Percentiles rank a stretch among this genome's conserved stretches.
Evolutionary conservation across 2,888 invertebrate genomes (phyloP).

Genomic region (Shargacucullia verbasci): DNA sequence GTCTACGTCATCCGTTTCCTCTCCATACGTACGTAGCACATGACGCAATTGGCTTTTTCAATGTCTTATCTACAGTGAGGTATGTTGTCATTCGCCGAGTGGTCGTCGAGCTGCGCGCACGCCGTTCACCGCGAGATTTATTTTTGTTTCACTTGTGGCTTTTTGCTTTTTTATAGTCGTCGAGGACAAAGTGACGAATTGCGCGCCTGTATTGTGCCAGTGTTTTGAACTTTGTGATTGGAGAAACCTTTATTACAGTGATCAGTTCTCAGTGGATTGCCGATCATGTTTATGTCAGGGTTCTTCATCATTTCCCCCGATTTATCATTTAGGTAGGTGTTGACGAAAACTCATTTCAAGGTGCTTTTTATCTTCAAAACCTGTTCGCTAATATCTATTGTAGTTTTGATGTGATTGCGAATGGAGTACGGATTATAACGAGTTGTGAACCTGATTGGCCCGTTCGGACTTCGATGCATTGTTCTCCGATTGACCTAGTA

Average conservation of each 20-base stretch:
- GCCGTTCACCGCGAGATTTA: constrained; percentile 71
- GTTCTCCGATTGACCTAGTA: constrained; percentile 82
- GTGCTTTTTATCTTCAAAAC: constrained; percentile 66
- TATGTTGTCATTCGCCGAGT: constrained; percentile 87
- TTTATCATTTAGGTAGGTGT: constrained; percentile 84
- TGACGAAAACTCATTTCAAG: constrained; percentile 65
- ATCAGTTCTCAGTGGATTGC: constrained; percentile 65
- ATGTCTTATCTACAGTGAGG: constrained; percentile 88
- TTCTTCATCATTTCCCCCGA: constrained; percentile 84
- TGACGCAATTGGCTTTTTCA: constrained; percentile 89
- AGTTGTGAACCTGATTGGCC: constrained; percentile 81
- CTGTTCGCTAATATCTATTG: constrained; percentile 61
- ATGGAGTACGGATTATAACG: constrained; percentile 73
- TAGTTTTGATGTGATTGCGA: constrained; percentile 68
- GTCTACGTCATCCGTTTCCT: constrained; percentile 85
- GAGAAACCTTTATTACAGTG: constrained; percentile 68
- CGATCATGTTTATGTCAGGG: constrained; percentile 84
- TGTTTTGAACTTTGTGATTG: constrained; percentile 85
- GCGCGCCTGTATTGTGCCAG: constrained; percentile 81
- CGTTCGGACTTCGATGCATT: constrained; percentile 80
- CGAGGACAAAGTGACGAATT: constrained; percentile 86
- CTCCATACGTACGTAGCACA: constrained; percentile 86
- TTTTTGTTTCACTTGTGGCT: constrained; percentile 83
- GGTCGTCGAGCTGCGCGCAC: constrained; percentile 84
- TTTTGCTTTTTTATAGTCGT: constrained; percentile 78